phyloP scores from a whole-genome alignment of 1,140 invertebrate species.

The Macrobrachium rosenbergii region DNA sequence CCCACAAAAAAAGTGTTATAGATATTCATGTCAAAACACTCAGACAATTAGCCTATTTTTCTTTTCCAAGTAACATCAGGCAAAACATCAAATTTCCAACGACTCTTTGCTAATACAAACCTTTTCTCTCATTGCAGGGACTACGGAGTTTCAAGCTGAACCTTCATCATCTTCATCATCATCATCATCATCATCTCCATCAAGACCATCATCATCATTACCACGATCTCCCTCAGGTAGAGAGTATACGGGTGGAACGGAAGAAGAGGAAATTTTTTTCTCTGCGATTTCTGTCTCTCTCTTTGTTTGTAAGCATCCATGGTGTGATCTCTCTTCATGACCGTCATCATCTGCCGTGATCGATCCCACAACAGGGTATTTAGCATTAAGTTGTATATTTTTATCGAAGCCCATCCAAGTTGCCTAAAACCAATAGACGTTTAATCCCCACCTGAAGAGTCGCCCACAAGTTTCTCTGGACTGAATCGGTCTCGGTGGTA shows the following conservation, averaged over 20 bases:
- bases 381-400: too few relatives aligned
- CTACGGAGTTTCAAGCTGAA: background rate
- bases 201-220: background rate
- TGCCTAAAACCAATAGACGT: too few relatives aligned
- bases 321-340: too few relatives aligned
- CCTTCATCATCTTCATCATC: background rate
- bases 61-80: background rate
- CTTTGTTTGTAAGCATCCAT: background rate
- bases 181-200: constrained; percentile 9
- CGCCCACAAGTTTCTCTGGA: too few relatives aligned
- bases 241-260: background rate
- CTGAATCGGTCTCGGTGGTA: too few relatives aligned
- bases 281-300: background rate
- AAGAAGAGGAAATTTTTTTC: background rate
- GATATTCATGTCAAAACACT: too few relatives aligned
- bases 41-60: too few relatives aligned
- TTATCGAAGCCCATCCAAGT: too few relatives aligned
- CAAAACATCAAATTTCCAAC: background rate
- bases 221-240: constrained; percentile 1
- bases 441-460: too few relatives aligned
- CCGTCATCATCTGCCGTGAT: too few relatives aligned
- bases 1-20: too few relatives aligned
- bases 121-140: background rate
- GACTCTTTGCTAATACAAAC: background rate
- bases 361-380: too few relatives aligned